Evolutionary conservation across 1,140 invertebrate species (phyloP).

Genomic region (Oscheius sp.): DNA sequence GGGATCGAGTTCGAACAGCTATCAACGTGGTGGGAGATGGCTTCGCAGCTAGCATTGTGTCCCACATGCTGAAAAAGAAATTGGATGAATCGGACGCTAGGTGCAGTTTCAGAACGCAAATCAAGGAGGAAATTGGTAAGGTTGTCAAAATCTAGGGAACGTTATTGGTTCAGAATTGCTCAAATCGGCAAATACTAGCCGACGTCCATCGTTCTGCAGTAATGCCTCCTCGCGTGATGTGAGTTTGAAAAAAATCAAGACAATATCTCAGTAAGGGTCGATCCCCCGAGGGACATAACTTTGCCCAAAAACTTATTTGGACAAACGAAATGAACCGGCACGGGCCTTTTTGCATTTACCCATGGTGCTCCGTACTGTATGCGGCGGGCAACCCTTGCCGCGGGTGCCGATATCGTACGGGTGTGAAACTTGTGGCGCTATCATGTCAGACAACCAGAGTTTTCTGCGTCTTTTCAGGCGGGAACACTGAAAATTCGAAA

Average conservation of each 20-base stretch:
- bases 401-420: no score
- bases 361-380: no score
- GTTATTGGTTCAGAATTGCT: conserved; percentile 25
- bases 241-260: no score
- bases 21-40: conserved; percentile 94
- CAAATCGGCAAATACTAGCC: conserved; percentile 37
- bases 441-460: no score
- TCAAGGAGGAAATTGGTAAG: conserved; percentile 51
- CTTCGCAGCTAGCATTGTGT: conserved; percentile 83
- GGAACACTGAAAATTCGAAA: no score
- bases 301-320: background rate
- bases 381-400: no score
- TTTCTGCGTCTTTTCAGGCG: no score
- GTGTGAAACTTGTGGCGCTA: no score
- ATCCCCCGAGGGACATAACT: background rate
- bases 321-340: background rate
- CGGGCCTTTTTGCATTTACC: background rate
- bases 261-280: background rate
- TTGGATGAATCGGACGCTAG: conserved; percentile 46
- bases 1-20: conserved; percentile 89
- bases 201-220: conserved; percentile 28
- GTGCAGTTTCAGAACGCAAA: conserved; percentile 51
- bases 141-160: background rate
- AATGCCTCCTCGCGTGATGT: conserved; percentile 18
- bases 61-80: conserved; percentile 62